These are phyloP conservation scores for Abrostola triplasia DNA, from an alignment of 2,888 invertebrate genomes.

Conservation along the genomic window DNA sequence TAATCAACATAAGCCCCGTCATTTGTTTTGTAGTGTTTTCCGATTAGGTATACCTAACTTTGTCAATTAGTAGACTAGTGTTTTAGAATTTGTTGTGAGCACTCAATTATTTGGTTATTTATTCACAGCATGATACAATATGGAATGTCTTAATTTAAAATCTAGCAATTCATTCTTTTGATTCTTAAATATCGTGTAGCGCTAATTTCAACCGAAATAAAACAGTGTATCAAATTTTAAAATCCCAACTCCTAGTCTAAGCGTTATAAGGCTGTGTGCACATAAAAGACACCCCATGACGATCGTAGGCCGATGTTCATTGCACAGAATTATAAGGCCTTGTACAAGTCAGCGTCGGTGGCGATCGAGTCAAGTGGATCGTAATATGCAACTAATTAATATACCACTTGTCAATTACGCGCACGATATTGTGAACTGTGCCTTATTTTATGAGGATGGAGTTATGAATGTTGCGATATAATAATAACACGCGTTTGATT, in stretches of 20 bases:
- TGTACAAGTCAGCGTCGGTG: constrained; percentile 52
- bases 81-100: neutral
- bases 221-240: no score
- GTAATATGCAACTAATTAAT: constrained; percentile 54
- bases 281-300: constrained; percentile 61
- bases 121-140: neutral
- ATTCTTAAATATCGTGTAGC: no score
- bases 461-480: constrained; percentile 15
- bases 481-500: neutral
- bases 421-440: constrained; percentile 45
- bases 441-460: constrained; percentile 36
- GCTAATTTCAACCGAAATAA: no score
- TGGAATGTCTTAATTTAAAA: no score
- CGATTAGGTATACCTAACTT: neutral
- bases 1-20: neutral
- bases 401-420: constrained; percentile 58
- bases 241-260: constrained; percentile 25
- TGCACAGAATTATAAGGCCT: constrained; percentile 59
- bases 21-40: constrained; percentile 1
- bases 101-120: neutral
- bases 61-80: neutral
- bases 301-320: constrained; percentile 60
- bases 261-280: constrained; percentile 33
- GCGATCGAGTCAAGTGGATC: constrained; percentile 59
- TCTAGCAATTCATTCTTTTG: no score